These are phyloP conservation scores for Lasioglossum villosulum DNA, from an alignment of 2,888 invertebrate genomes.

Conservation along the genomic window DNA sequence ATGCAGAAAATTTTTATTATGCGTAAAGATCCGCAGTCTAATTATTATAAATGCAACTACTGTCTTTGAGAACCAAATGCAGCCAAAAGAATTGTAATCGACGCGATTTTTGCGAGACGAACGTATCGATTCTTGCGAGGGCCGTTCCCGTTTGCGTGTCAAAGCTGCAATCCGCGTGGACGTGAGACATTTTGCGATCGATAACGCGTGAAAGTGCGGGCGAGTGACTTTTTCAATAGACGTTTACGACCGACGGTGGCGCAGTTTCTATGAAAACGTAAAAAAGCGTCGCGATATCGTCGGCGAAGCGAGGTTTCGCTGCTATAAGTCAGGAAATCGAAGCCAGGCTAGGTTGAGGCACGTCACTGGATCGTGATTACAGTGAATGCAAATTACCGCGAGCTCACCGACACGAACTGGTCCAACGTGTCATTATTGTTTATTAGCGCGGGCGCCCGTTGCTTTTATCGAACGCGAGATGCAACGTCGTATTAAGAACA, in stretches of 20 bases:
- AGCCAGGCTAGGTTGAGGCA: background rate
- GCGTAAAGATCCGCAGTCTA: too few relatives aligned
- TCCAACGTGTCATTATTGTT: slow-evolving; percentile 62
- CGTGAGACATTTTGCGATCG: slow-evolving; percentile 9
- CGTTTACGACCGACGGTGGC: background rate
- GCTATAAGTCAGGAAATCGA: slow-evolving; percentile 40
- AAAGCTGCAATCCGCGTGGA: background rate
- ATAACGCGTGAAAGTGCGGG: slow-evolving; percentile 21
- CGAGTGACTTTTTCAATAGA: slow-evolving; percentile 23
- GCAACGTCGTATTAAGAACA: slow-evolving; percentile 50
- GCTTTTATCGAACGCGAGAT: slow-evolving; percentile 52
- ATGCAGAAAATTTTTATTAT: too few relatives aligned
- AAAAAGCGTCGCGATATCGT: slow-evolving; percentile 34
- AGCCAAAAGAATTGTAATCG: background rate
- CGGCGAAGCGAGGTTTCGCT: slow-evolving; percentile 22
- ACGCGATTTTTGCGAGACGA: background rate
- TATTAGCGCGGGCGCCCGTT: slow-evolving; percentile 48
- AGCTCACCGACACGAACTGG: slow-evolving; percentile 46
- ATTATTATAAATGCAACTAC: background rate
- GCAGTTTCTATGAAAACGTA: slow-evolving; percentile 29
- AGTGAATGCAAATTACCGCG: slow-evolving; percentile 55
- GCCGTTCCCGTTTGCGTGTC: background rate
- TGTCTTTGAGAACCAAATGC: background rate
- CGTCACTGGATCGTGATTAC: slow-evolving; percentile 53
- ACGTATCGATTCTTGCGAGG: slow-evolving; percentile 6